phyloP scores from a whole-genome alignment of 1,140 invertebrate genomes.

The Triops cancriformis region DNA sequence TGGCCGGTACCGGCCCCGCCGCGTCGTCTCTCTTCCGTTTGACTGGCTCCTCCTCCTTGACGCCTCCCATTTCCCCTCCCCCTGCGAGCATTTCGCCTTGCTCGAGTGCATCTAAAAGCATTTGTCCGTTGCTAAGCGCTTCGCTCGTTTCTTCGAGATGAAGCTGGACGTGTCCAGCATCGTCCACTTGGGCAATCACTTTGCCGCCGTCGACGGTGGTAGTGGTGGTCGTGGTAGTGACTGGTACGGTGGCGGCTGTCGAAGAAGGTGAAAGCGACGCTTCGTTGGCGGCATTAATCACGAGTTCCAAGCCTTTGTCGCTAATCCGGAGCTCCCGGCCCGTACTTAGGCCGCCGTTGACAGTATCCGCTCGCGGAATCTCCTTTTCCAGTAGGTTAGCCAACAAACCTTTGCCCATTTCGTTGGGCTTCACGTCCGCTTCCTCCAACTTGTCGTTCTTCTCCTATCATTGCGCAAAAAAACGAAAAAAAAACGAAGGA shows the following conservation, averaged over 20 bases:
- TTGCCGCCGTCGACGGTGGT: background rate
- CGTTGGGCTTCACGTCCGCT: constrained; percentile 1
- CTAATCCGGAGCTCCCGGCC: constrained; percentile 50
- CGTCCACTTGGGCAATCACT: constrained; percentile 23
- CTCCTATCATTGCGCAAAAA: background rate
- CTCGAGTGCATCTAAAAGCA: constrained; percentile 23
- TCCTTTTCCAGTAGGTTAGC: constrained; percentile 58
- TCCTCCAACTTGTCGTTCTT: background rate
- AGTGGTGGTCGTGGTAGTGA: background rate
- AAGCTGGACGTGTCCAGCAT: constrained; percentile 27
- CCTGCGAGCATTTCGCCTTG: background rate
- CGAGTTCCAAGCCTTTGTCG: constrained; percentile 52
- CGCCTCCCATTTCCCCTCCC: background rate
- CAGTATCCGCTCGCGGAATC: constrained; percentile 37
- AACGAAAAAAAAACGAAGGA: background rate
- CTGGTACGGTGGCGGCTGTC: too few relatives aligned
- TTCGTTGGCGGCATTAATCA: constrained; percentile 38
- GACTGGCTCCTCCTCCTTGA: background rate
- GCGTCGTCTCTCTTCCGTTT: constrained; percentile 10
- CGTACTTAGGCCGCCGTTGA: constrained; percentile 29
- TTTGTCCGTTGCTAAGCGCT: constrained; percentile 23
- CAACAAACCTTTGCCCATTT: constrained; percentile 46
- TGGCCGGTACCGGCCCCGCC: background rate
- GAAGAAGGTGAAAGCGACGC: too few relatives aligned
- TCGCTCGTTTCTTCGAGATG: constrained; percentile 26